Evolutionary conservation across 2,113 vertebrate genomes (phyloP), one percentile per base, ranked within the genome.

Genomic region (Leiothrix lutea): DNA sequence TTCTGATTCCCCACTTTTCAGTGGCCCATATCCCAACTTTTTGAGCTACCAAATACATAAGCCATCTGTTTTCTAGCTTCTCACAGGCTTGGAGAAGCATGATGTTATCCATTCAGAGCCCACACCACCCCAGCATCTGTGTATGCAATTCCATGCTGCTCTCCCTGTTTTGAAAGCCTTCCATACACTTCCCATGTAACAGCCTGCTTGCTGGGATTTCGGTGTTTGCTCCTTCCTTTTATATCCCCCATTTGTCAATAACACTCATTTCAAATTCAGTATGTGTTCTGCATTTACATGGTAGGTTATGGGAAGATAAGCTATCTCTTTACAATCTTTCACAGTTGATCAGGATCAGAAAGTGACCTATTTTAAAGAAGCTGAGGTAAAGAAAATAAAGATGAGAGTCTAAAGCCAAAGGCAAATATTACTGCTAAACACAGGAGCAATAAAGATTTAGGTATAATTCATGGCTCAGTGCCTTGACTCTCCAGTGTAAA

Each of bases 351-450:
- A 53, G 25, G 54, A 91, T 92, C 66, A 82, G 58, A 53, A 84
- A n/a, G 24, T 81, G 69, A 86, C 72, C 75, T 93, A 17, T 80
- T 94, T 94, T 86, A 78, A 85, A 86, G 47, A 89, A 81, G 44
- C 1, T 58, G 54, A 82, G 38, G 36, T 83, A 48, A 88, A 86
- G 67, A 94, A 81, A 88, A 44, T 51, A 60, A 82, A 72, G 60
- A 58, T 0, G 2, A 69, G 31, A 88, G 13, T 58, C 24, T 84
- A 88, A 84, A 93, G 29, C 36, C 44, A 64, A 86, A 88, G 60
- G 38, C 33, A 62, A 86, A 40, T 26, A 60, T 19, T 86, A 61
- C 40, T 86, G 73, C 17, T 61, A 56, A 81, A 86, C 66, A 56
- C 15, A 74, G 62, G 18, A 66, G 35, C 60, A 77, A 13, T 53